These are phyloP conservation scores for mouse (Mus musculus) DNA, from an alignment of 2,113 vertebrate species.

Conservation along the genomic window DNA sequence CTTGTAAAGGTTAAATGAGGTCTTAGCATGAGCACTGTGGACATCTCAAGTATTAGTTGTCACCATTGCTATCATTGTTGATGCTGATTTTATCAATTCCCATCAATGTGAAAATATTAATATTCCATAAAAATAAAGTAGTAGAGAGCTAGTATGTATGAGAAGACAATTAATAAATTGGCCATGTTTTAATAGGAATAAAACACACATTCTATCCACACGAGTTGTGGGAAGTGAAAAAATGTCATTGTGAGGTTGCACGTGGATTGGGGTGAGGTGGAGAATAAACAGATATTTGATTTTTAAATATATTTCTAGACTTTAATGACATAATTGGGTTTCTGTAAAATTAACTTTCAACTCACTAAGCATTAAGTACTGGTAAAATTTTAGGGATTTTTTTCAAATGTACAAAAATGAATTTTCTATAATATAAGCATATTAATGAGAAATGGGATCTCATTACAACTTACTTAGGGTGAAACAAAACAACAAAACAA, in stretches of 20 bases:
- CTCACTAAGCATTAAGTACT: background rate
- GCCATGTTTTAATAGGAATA: background rate
- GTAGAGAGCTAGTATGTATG: background rate
- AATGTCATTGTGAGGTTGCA: background rate
- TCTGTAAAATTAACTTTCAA: background rate
- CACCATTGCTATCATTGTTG: background rate
- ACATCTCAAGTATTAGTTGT: background rate
- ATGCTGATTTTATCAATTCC: background rate
- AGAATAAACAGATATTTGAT: background rate
- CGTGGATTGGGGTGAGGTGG: background rate
- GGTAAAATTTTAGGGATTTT: background rate
- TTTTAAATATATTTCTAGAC: background rate
- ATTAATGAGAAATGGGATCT: background rate
- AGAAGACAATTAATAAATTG: background rate
- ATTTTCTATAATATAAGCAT: background rate
- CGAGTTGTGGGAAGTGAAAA: background rate
- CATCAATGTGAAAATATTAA: background rate
- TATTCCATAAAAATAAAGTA: background rate
- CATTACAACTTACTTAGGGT: background rate
- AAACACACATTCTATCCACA: background rate
- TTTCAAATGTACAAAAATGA: background rate
- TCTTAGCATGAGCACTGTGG: background rate
- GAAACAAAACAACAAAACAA: background rate
- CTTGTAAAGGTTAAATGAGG: background rate
- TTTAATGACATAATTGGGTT: background rate